Base-by-base conservation (phyloP, 2,888 invertebrate species). In the Chaitophorus viminalis region DNA sequence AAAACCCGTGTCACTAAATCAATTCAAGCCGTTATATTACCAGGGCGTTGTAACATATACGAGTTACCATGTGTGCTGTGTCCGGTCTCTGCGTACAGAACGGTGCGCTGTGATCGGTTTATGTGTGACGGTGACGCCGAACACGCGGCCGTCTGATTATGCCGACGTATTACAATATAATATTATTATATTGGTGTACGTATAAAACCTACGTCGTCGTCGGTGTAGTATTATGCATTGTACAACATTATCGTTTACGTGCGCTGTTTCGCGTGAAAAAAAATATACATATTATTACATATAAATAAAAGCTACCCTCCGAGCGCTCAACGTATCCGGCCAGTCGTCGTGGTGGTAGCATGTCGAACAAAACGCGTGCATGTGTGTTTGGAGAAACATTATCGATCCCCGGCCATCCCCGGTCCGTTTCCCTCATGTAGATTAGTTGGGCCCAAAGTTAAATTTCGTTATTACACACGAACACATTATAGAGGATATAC, bases 401-500 rank as follows among this genome's bases (percentile, higher is more conserved):
- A 86, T 86, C 86, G 86, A 86, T 86, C 86, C 68, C 86, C 86
- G 86, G 70, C 86, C 78, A 86, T 86, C 86, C 86, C 79, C 72
- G 70, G 86, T 72, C 72, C 85, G 85, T 85, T 85, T 85, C 85
- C 85, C 86, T 86, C 86, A 52, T 86, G 78, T 86, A 86, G 86
- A 86, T 86, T 86, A 86, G 86, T 79, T 29, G 77, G 77, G 77
- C 85, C 85, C 85, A 79, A 86, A 86, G 86, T 86, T 86, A 86
- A 86, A 86, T 86, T 86, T 86, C 86, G 86, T 86, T 86, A 86
- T 86, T 86, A 79, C 86, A 86, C 86, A 86, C 86, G 86, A 86
- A 86, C 86, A 79, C 86, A 86, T 86, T 86, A 86, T 86, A 86
- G 79, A 86, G 86, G 86, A 86, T 86, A 86, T 86, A 86, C 84